Percentiles rank a stretch among this genome's conserved stretches.
These are phyloP conservation scores for Balaeniceps rex DNA, from an alignment of 2,113 vertebrate species.

Conservation along the genomic window DNA sequence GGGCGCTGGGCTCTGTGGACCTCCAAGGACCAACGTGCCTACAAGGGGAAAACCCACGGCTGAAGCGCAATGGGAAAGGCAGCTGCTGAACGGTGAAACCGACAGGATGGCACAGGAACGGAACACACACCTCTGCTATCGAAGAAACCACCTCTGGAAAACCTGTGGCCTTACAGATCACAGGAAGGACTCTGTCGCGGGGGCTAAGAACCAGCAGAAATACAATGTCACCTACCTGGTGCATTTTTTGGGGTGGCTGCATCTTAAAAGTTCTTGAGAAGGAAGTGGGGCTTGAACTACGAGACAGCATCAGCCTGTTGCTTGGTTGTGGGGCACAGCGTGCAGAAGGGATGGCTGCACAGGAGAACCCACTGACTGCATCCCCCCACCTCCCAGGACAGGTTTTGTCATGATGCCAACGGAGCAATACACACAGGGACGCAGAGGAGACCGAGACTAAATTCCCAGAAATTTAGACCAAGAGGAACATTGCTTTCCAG, in stretches of 20 bases:
- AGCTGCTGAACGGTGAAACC: background rate
- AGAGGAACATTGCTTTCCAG: fast-evolving
- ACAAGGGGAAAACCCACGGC: background rate
- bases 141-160: background rate
- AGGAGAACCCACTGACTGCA: background rate
- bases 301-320: background rate
- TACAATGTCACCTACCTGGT: fast-evolving
- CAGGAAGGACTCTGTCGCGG: fast-evolving
- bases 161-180: background rate
- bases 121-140: background rate
- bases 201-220: background rate
- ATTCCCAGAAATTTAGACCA: background rate
- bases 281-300: background rate
- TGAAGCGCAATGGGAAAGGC: background rate
- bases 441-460: too few relatives aligned
- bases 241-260: background rate
- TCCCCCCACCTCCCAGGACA: background rate
- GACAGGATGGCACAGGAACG: background rate
- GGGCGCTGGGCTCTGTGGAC: fast-evolving
- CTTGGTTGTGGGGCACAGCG: background rate
- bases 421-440: background rate
- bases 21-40: fast-evolving
- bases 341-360: too few relatives aligned
- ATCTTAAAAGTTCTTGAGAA: background rate
- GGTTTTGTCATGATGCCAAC: fast-evolving